phyloP scores from a whole-genome alignment of 2,888 invertebrate species.

The Cristatella mucedo region DNA sequence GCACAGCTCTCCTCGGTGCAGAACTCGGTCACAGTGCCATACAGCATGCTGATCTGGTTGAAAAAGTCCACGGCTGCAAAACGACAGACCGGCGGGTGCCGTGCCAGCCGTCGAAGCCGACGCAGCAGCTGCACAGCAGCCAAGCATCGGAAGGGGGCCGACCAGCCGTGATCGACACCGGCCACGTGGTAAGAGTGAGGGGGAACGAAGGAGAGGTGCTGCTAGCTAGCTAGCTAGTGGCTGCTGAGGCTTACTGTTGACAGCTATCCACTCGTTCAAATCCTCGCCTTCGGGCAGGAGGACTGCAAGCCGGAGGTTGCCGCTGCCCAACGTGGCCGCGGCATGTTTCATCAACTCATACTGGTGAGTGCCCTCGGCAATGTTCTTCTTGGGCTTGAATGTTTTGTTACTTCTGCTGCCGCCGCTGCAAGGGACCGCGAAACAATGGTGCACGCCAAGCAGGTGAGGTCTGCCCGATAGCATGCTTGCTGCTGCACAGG shows the following conservation, averaged over 20 bases:
- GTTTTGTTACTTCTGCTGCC: conserved; percentile 51
- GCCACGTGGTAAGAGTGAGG: neutral
- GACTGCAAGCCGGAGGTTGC: conserved; percentile 85
- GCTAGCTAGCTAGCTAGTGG: conserved; percentile 3
- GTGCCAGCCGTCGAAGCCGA: too few species aligned
- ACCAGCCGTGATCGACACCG: too few species aligned
- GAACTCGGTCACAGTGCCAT: conserved; percentile 98
- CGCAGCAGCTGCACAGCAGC: too few species aligned
- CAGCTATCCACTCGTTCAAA: conserved; percentile 98
- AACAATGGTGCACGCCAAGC: too few species aligned
- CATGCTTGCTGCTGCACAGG: too few species aligned
- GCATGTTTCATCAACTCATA: conserved; percentile 88
- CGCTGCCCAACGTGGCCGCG: conserved; percentile 89
- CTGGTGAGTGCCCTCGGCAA: conserved; percentile 93
- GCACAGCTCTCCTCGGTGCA: conserved; percentile 92
- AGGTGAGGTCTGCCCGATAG: too few species aligned
- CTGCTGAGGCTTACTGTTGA: conserved; percentile 70
- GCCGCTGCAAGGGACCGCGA: conserved; percentile 18
- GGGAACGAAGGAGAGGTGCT: conserved; percentile 1
- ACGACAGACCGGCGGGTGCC: too few species aligned
- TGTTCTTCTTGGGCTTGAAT: conserved; percentile 96
- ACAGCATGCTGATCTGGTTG: conserved; percentile 99
- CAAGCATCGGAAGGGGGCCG: too few species aligned
- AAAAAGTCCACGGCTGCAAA: conserved; percentile 92
- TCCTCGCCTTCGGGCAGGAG: conserved; percentile 96